Evolutionary conservation across 30 jellyfish, hydroid and myxozoan species (phyloP).

Genomic region (Aurelia coerulea): DNA sequence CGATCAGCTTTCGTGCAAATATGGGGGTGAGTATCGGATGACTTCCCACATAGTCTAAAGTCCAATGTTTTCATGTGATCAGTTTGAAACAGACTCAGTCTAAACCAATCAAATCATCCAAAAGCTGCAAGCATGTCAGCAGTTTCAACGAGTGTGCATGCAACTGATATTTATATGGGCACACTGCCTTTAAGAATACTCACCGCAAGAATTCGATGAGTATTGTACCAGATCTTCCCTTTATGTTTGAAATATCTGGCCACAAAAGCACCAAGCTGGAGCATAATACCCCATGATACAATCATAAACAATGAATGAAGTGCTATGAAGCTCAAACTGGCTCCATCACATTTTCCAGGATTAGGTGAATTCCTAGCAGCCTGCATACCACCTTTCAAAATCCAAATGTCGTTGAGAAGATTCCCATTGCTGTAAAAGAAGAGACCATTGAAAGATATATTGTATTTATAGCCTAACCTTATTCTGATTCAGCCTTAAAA

Average conservation of each 20-base stretch:
- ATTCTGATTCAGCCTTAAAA: no score
- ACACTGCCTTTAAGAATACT: background rate
- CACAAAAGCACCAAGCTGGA: slow-evolving; percentile 70
- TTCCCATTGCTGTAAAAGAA: slow-evolving; percentile 28
- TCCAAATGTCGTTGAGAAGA: slow-evolving; percentile 58
- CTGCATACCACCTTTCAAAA: slow-evolving; percentile 33
- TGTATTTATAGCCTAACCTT: background rate
- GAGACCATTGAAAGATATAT: background rate
- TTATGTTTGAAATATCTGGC: slow-evolving; percentile 69
- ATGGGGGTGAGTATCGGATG: no score
- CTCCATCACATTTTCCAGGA: slow-evolving; percentile 31
- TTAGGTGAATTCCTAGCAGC: slow-evolving; percentile 46
- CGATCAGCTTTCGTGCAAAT: no score
- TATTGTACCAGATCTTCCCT: slow-evolving; percentile 45
- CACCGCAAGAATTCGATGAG: slow-evolving; percentile 54
- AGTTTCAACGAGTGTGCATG: no score
- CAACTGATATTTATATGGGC: no score
- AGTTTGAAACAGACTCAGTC: no score
- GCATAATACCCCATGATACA: slow-evolving; percentile 60
- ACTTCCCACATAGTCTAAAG: no score
- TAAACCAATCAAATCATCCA: no score
- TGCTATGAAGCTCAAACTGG: slow-evolving; percentile 31
- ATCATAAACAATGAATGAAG: slow-evolving; percentile 77
- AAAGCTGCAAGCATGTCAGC: no score
- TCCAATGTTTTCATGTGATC: no score